A percentile compares a stretch with the other conserved stretches of the same genome.
Conservation (phyloP, 2,888 invertebrate genomes). For the Chrysolina haemoptera region DNA sequence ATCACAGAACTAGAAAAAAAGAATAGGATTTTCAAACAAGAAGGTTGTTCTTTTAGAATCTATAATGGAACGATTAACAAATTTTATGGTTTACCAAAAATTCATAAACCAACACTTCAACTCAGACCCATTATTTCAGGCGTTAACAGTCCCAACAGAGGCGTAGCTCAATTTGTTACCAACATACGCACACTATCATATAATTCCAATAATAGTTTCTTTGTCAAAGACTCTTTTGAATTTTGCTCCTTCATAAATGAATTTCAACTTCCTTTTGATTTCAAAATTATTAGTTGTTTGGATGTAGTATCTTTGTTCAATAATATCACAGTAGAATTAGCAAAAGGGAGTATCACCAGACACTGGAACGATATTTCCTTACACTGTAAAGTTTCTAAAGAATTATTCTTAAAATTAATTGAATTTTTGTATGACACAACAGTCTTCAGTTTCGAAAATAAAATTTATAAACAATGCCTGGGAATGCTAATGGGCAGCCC, state of each 20-base stretch:
- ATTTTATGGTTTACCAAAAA: slow-evolving; percentile 14
- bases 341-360: neutral
- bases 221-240: slow-evolving; percentile 17
- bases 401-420: slow-evolving; percentile 2
- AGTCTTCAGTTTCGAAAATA: slow-evolving; percentile 13
- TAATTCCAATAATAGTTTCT: neutral
- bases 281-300: slow-evolving; percentile 21
- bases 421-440: no score
- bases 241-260: neutral
- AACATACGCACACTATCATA: slow-evolving; percentile 19
- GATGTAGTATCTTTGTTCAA: slow-evolving; percentile 19
- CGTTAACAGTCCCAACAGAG: slow-evolving; percentile 21
- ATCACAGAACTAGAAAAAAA: slow-evolving; percentile 17
- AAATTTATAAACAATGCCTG: neutral
- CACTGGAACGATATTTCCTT: slow-evolving; percentile 4
- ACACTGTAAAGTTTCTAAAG: neutral
- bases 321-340: neutral
- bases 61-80: no score
- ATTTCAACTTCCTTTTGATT: slow-evolving; percentile 9
- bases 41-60: neutral
- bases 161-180: slow-evolving; percentile 11
- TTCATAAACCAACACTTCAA: slow-evolving; percentile 10
- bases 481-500: neutral
- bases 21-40: slow-evolving; percentile 8
- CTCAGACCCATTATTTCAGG: slow-evolving; percentile 23